Percentiles rank a stretch among this genome's conserved stretches.
These are phyloP conservation scores for Origma solitaria DNA, from an alignment of 2,113 vertebrate species.

Conservation along the genomic window DNA sequence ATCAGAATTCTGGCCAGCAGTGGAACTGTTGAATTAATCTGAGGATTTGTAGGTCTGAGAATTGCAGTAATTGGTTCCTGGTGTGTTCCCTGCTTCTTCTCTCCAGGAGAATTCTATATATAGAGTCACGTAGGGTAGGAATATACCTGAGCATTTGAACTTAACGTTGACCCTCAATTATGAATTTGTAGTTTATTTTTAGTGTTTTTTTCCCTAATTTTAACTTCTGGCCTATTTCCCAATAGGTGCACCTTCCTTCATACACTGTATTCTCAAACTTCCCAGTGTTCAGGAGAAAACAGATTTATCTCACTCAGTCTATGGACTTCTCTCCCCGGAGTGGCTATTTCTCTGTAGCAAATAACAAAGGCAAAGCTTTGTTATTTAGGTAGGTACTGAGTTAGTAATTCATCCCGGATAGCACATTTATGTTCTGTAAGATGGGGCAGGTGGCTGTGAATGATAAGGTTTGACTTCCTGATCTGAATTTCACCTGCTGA, in stretches of 20 bases:
- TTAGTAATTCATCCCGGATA: background rate
- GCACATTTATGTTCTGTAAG: background rate
- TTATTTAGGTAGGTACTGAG: slow-evolving; percentile 81
- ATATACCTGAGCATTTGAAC: background rate
- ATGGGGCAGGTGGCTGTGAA: background rate
- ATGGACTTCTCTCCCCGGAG: slow-evolving; percentile 94
- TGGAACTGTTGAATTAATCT: background rate
- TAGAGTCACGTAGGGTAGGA: background rate
- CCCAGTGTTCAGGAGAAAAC: slow-evolving; percentile 78
- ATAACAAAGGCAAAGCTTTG: slow-evolving; percentile 88
- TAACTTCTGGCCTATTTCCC: background rate
- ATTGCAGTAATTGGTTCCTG: background rate
- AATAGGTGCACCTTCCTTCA: slow-evolving; percentile 88
- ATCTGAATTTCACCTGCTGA: background rate
- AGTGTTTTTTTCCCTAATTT: background rate
- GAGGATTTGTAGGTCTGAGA: background rate
- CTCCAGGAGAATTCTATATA: background rate
- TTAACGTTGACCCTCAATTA: background rate
- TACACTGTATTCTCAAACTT: slow-evolving; percentile 94
- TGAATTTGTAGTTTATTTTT: background rate
- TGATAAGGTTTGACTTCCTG: background rate
- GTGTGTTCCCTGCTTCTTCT: background rate
- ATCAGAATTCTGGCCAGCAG: background rate
- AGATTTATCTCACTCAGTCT: slow-evolving; percentile 71
- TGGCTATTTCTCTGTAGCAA: slow-evolving; percentile 91